phyloP scores from a whole-genome alignment of 2,797 vertebrate genomes.

The Notolepis coatsorum region DNA sequence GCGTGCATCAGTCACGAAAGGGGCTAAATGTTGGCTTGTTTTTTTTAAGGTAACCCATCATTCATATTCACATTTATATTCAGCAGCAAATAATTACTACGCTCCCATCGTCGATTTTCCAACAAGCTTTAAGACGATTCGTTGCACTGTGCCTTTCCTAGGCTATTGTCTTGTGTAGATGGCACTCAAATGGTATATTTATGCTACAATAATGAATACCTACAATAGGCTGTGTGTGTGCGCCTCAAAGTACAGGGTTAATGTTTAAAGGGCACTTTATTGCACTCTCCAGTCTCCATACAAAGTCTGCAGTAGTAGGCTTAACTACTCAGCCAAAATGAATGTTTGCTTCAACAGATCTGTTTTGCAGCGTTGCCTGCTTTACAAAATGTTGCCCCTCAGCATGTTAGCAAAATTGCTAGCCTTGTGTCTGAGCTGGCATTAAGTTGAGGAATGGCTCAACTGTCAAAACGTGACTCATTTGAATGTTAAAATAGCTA shows the following conservation, averaged over 20 bases:
- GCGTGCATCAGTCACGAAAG: too few species aligned
- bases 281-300: neutral
- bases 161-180: too few species aligned
- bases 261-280: slow-evolving; percentile 84
- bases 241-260: neutral
- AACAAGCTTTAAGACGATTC: too few species aligned
- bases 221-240: neutral
- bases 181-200: neutral
- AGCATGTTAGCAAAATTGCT: neutral
- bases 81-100: too few species aligned
- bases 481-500: neutral
- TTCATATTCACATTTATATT: too few species aligned
- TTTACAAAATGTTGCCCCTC: neutral
- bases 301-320: slow-evolving; percentile 8
- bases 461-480: neutral
- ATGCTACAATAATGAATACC: slow-evolving; percentile 14
- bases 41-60: too few species aligned
- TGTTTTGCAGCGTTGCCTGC: neutral
- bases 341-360: neutral
- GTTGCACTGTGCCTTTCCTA: too few species aligned
- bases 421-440: neutral
- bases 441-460: neutral
- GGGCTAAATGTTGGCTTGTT: too few species aligned
- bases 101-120: too few species aligned
- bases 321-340: neutral